Evolutionary conservation across 2,888 invertebrate species (phyloP).

Genomic region (Chrysolina americana): DNA sequence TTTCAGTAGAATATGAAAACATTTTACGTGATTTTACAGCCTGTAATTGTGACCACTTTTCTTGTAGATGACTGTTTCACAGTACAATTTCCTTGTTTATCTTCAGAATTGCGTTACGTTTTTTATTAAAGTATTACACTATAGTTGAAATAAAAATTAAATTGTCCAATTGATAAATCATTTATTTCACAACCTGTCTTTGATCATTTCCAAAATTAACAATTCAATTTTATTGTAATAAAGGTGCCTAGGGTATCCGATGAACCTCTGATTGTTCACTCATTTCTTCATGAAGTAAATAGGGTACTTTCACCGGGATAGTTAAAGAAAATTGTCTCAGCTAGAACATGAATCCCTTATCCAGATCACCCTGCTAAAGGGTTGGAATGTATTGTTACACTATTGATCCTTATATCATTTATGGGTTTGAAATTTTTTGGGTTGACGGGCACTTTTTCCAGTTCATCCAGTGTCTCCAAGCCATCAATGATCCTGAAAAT

Average conservation of each 20-base stretch:
- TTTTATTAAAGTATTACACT: not conserved
- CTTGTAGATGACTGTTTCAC: too few relatives aligned
- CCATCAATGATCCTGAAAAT: constrained; percentile 95
- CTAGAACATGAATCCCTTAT: not conserved
- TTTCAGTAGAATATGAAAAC: too few relatives aligned
- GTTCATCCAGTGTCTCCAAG: constrained; percentile 93
- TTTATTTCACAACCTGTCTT: not conserved
- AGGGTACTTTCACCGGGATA: too few relatives aligned
- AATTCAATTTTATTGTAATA: not conserved
- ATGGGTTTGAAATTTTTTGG: constrained; percentile 93
- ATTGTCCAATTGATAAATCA: not conserved
- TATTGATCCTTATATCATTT: constrained; percentile 88
- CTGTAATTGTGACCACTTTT: too few relatives aligned
- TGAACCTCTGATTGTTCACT: too few relatives aligned
- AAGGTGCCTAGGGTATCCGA: not conserved
- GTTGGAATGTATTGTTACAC: constrained; percentile 97
- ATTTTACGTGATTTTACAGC: too few relatives aligned
- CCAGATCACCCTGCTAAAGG: constrained; percentile 79
- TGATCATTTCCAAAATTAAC: not conserved
- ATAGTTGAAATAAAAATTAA: not conserved
- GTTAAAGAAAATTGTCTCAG: not conserved
- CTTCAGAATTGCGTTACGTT: too few relatives aligned
- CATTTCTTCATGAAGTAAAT: too few relatives aligned
- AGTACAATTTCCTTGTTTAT: too few relatives aligned
- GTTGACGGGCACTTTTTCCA: constrained; percentile 95